These are phyloP conservation scores for Pygoscelis antarcticus DNA, from an alignment of 2,113 vertebrate genomes.

Conservation along the genomic window DNA sequence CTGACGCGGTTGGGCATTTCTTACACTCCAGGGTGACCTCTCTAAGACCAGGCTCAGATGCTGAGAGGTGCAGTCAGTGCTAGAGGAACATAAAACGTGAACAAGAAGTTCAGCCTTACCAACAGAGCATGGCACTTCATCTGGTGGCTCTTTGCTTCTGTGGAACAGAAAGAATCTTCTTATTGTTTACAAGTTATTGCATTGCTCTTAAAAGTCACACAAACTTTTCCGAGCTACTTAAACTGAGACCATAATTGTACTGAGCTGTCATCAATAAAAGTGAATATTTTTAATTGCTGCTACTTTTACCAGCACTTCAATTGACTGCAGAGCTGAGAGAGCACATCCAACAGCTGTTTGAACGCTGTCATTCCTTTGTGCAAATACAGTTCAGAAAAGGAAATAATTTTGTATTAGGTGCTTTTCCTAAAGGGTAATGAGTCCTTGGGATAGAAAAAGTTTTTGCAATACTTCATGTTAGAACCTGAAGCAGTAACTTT, in stretches of 20 bases:
- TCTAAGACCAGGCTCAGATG: accelerated
- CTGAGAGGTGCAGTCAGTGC: not conserved
- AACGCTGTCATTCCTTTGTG: not conserved
- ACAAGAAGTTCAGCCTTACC: not conserved
- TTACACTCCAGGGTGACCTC: not conserved
- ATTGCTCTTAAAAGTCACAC: not conserved
- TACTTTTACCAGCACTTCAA: not conserved
- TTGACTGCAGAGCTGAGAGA: not conserved
- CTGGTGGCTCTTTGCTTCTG: not conserved
- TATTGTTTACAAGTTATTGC: not conserved
- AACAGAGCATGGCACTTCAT: not conserved
- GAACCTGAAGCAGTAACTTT: not conserved
- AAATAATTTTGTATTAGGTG: not conserved
- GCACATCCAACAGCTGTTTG: not conserved
- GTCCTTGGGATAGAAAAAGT: not conserved
- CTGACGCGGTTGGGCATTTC: not conserved
- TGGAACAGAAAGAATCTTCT: not conserved
- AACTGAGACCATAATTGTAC: not conserved
- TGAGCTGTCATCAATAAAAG: not conserved
- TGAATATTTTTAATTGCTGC: not conserved
- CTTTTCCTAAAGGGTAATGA: not conserved
- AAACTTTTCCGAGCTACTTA: not conserved
- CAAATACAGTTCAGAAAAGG: not conserved
- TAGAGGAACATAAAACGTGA: not conserved
- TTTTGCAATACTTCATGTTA: not conserved